A percentile compares a stretch with the other conserved stretches of the same genome.
Conservation (phyloP, 2,888 invertebrate species). For the Ichneumoninae sp. region DNA sequence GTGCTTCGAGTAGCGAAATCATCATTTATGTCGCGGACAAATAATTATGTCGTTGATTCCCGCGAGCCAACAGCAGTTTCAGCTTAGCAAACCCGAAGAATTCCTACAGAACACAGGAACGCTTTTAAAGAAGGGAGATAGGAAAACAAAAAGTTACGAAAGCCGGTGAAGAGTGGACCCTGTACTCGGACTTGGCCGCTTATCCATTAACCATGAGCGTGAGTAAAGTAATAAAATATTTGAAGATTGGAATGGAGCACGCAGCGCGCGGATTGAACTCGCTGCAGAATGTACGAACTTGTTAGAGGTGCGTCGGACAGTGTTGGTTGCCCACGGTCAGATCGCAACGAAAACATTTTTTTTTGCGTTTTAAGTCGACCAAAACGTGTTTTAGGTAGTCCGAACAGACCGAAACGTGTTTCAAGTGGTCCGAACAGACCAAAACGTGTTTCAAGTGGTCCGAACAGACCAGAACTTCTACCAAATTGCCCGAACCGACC, state of each 20-base stretch:
- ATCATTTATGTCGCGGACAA: no score
- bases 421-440: no score
- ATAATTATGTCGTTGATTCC: no score
- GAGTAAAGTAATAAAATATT: constrained; percentile 76
- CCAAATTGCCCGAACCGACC: no score
- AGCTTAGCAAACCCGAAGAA: no score
- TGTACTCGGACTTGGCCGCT: not conserved
- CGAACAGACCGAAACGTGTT: no score
- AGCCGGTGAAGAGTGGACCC: not conserved
- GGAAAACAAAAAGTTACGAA: not conserved
- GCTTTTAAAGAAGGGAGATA: not conserved
- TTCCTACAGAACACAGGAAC: not conserved
- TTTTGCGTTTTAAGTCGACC: no score
- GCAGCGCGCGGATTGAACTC: not conserved
- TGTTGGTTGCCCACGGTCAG: not conserved
- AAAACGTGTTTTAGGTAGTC: no score
- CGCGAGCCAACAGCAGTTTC: no score
- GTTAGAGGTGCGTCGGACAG: not conserved
- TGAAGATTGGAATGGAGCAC: constrained; percentile 50
- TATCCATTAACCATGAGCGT: constrained; percentile 25
- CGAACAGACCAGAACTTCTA: no score
- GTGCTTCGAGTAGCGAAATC: not conserved
- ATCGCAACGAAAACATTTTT: not conserved
- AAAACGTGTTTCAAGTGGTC: no score
- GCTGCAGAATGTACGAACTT: not conserved